Base-by-base conservation (phyloP, 2,113 vertebrate genomes). In the Origma solitaria region DNA sequence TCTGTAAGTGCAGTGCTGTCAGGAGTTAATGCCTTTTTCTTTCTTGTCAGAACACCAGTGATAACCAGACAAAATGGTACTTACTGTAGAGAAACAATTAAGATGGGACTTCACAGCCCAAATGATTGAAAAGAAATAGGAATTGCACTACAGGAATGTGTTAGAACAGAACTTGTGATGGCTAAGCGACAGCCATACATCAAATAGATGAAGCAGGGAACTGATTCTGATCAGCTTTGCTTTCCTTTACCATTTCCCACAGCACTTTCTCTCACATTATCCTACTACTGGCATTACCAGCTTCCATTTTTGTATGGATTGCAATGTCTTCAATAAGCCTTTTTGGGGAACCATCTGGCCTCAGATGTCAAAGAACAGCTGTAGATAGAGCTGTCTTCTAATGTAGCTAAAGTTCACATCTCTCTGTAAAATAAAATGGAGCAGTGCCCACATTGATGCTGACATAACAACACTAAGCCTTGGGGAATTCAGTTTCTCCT, bases 331-430 rank as follows among this genome's bases (percentile, higher is more conserved):
- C 18, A 57, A 72, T 76, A 94, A 76, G 61, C 60, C 80, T 88
- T 83, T 94, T 95, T 91, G 75, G 62, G 94, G 77, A 95, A 47
- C 95, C 96, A 92, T 97, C 95, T 94, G 94, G 94, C 69, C 68
- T 54, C 44, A 81, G 56, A 83, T 92, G 80, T 96, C 94, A 96
- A 93, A 95, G 91, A 95, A 66, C 92, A 96, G 94, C 92, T 97
- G 95, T 95, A 83, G 86, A 82, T 50, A 76, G 84, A 78, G 22
- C 72, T 91, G 72, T 23, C 82, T 72, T 82, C 91, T 92, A 81
- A 76, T 71, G 28, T 56, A 91, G 96, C 44, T 28, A 3, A 83
- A 78, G 94, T 94, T 60, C 77, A 86, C 5, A 0, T 79, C 33
- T 24, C 33, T 45, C 40, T 77, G 12, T 68, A 85, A 82, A 84